These are phyloP conservation scores for Serripes groenlandicus DNA, from an alignment of 2,888 invertebrate species.

Conservation along the genomic window DNA sequence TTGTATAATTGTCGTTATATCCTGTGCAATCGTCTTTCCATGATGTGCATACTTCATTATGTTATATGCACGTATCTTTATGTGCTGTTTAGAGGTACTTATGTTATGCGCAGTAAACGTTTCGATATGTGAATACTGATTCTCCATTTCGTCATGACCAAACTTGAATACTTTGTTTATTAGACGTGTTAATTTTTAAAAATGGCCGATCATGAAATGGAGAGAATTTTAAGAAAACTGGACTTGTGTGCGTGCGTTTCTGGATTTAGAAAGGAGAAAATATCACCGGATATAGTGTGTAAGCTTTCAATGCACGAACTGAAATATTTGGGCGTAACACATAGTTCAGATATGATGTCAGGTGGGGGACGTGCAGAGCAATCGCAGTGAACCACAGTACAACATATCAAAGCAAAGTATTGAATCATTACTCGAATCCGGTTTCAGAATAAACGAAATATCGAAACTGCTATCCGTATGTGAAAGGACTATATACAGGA, in stretches of 20 bases:
- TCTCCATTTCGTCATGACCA: too few species aligned
- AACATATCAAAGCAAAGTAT: constrained; percentile 11
- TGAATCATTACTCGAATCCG: constrained; percentile 23
- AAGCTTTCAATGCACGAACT: constrained; percentile 11
- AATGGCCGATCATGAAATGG: too few species aligned
- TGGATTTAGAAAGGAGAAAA: constrained; percentile 8
- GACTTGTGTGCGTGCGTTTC: neutral
- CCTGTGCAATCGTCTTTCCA: too few species aligned
- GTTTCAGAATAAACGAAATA: constrained; percentile 23
- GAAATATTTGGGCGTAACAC: neutral
- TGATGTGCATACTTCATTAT: too few species aligned
- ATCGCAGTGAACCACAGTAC: neutral
- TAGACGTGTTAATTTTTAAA: too few species aligned
- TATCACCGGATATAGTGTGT: constrained; percentile 14
- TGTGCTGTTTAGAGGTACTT: too few species aligned
- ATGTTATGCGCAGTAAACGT: too few species aligned
- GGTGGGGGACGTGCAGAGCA: neutral
- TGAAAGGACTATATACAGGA: constrained; percentile 31
- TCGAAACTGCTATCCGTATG: constrained; percentile 20
- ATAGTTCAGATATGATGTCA: constrained; percentile 9
- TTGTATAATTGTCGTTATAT: too few species aligned
- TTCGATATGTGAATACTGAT: too few species aligned
- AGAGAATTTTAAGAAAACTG: neutral
- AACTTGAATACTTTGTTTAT: too few species aligned
- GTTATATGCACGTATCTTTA: too few species aligned